phyloP scores from a whole-genome alignment of 1,140 invertebrate genomes.

The Lepidurus packardi region DNA sequence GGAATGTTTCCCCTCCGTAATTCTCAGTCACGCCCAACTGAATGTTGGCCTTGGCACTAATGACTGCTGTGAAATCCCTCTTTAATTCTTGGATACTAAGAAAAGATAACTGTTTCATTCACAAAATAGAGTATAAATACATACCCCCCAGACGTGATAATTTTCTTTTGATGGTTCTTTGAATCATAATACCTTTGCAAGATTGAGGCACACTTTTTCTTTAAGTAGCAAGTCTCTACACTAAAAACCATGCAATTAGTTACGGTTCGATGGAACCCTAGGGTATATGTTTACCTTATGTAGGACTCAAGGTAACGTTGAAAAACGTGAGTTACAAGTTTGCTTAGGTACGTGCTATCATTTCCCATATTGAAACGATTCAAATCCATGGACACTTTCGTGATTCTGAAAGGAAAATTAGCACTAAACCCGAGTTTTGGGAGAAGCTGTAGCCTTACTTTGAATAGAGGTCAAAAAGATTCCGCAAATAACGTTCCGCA shows the following conservation, averaged over 20 bases:
- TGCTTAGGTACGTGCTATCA: constrained; percentile 71
- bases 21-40: constrained; percentile 91
- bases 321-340: constrained; percentile 78
- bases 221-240: constrained; percentile 68
- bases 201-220: constrained; percentile 64
- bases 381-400: constrained; percentile 66
- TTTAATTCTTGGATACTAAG: constrained; percentile 82
- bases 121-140: constrained; percentile 32
- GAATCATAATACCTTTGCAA: constrained; percentile 84
- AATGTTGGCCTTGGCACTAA: constrained; percentile 83
- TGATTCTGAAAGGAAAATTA: constrained; percentile 50
- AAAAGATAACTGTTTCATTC: constrained; percentile 30
- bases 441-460: constrained; percentile 49
- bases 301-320: constrained; percentile 71
- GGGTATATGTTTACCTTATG: constrained; percentile 52
- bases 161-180: constrained; percentile 92
- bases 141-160: constrained; percentile 63
- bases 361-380: constrained; percentile 68
- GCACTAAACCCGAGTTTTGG: constrained; percentile 30
- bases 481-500: constrained; percentile 78
- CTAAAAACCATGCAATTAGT: constrained; percentile 47
- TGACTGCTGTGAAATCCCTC: constrained; percentile 85
- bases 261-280: too few relatives aligned
- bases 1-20: constrained; percentile 93
- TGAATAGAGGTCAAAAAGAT: constrained; percentile 81